Conservation (phyloP, 2,797 vertebrate genomes). For the Erpetoichthys calabaricus region DNA sequence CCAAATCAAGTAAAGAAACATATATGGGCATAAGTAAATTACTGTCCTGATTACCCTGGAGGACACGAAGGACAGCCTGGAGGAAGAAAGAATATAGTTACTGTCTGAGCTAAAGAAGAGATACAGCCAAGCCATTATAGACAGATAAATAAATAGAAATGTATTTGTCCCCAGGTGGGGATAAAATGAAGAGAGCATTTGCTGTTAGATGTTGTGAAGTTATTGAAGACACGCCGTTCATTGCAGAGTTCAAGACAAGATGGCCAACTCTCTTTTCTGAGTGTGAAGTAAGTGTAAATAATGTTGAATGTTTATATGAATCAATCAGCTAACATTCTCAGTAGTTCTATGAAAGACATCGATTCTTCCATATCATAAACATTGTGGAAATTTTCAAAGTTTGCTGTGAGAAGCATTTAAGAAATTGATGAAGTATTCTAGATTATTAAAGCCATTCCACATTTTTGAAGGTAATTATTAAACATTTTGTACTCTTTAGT, state of each 20-base stretch:
- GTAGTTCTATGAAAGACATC: too few species aligned
- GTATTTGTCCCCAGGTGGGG: too few species aligned
- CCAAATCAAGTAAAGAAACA: slow-evolving; percentile 14
- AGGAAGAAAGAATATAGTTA: slow-evolving; percentile 6
- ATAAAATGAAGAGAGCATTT: background rate
- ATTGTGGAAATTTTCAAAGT: too few species aligned
- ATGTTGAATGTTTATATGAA: too few species aligned
- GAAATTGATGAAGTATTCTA: too few species aligned
- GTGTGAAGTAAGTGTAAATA: slow-evolving; percentile 1
- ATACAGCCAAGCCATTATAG: slow-evolving; percentile 7
- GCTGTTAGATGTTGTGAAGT: slow-evolving; percentile 4
- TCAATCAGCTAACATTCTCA: too few species aligned
- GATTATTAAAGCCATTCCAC: too few species aligned
- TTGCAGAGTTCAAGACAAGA: slow-evolving; percentile 6
- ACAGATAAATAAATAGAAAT: slow-evolving; percentile 8
- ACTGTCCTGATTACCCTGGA: slow-evolving; percentile 11
- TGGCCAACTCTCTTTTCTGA: slow-evolving; percentile 11
- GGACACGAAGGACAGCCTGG: slow-evolving; percentile 13
- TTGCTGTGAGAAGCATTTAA: too few species aligned
- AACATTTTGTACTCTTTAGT: too few species aligned
- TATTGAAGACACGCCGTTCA: slow-evolving; percentile 7
- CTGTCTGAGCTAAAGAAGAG: slow-evolving; percentile 12
- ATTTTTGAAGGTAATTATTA: too few species aligned
- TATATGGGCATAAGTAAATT: slow-evolving; percentile 15
- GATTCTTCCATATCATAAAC: too few species aligned